phyloP scores from a whole-genome alignment of 2,113 vertebrate species.

The Ptyas mucosa region DNA sequence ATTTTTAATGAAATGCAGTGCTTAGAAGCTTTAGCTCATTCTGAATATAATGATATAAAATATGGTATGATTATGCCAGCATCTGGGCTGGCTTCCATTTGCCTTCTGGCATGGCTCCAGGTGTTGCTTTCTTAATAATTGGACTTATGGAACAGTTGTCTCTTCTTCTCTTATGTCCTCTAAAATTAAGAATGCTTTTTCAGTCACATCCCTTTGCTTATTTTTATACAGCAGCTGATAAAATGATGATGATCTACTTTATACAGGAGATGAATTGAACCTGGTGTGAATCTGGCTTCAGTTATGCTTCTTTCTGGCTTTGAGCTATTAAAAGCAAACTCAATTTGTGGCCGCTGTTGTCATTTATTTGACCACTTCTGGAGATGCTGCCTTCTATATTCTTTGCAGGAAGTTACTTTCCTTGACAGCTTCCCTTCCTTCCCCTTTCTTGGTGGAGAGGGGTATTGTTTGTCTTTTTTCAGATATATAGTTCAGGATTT shows the following conservation, averaged over 20 bases:
- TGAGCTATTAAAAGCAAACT: not conserved
- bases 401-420: conserved; percentile 18
- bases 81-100: not conserved
- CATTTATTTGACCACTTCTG: not conserved
- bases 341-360: not conserved
- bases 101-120: not conserved
- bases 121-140: not conserved
- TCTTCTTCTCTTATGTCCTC: not conserved
- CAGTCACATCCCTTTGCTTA: not conserved
- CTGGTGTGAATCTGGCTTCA: not conserved
- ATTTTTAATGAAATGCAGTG: not conserved
- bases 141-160: not conserved
- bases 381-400: not conserved
- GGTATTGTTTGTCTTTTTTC: conserved; percentile 20
- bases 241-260: not conserved
- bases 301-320: not conserved
- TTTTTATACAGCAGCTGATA: not conserved
- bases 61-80: not conserved
- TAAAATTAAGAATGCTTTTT: not conserved
- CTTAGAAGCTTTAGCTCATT: not conserved
- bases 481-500: conserved; percentile 90
- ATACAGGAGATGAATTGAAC: not conserved
- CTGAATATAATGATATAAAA: not conserved
- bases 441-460: conserved; percentile 30
- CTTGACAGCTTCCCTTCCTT: conserved; percentile 37